Evolutionary conservation across 2,888 invertebrate species (phyloP).

Genomic region (Encarsia formosa): DNA sequence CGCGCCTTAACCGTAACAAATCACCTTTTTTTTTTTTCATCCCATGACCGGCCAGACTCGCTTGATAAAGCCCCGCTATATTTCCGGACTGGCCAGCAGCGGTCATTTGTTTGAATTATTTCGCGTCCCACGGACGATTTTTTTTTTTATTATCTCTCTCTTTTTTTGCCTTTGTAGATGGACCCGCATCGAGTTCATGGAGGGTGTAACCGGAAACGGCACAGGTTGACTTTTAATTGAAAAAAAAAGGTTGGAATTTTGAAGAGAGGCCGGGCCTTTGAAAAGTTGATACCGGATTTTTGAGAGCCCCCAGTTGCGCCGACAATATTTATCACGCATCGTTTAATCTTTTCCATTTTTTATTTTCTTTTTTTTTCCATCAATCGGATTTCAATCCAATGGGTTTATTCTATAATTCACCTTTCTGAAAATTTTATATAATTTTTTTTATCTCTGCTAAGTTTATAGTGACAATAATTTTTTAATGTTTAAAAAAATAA

Average conservation of each 20-base stretch:
- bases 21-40: slow-evolving; percentile 43
- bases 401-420: too few species aligned
- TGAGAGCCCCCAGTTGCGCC: slow-evolving; percentile 7
- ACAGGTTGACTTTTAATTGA: slow-evolving; percentile 14
- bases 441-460: too few species aligned
- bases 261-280: slow-evolving; percentile 1
- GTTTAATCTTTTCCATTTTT: background rate
- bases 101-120: slow-evolving; percentile 51
- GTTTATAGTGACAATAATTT: too few species aligned
- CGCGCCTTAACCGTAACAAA: slow-evolving; percentile 47
- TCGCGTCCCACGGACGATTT: slow-evolving; percentile 48
- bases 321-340: background rate
- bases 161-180: background rate
- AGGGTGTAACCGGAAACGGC: slow-evolving; percentile 2
- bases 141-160: slow-evolving; percentile 44
- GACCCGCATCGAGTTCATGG: slow-evolving; percentile 10
- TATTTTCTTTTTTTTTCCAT: too few species aligned
- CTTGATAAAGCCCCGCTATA: slow-evolving; percentile 47
- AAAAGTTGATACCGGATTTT: slow-evolving; percentile 20
- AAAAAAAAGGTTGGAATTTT: slow-evolving; percentile 4
- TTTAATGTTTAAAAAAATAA: too few species aligned
- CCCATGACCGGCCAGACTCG: slow-evolving; percentile 45
- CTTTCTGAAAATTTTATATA: too few species aligned
- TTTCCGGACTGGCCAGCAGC: slow-evolving; percentile 37
- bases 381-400: too few species aligned